Percentiles rank a stretch among this genome's conserved stretches.
Evolutionary conservation across 2,888 invertebrate genomes (phyloP).

Genomic region (Drosophila subsilvestris): DNA sequence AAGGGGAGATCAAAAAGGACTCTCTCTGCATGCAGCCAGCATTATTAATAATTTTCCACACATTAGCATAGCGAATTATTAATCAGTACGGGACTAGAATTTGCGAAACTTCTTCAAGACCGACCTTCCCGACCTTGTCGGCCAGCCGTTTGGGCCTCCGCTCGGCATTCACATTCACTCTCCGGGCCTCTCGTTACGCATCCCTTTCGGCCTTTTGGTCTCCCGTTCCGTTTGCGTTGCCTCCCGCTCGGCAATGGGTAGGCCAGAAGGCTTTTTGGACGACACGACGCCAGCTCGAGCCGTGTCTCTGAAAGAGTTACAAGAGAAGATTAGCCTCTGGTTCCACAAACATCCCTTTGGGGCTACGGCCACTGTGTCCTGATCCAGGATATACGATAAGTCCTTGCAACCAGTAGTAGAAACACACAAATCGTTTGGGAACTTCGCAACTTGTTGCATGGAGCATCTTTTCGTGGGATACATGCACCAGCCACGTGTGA

Average conservation of each 20-base stretch:
- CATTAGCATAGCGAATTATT: conserved; percentile 41
- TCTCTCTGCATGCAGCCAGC: conserved; percentile 43
- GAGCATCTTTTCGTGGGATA: conserved; percentile 1
- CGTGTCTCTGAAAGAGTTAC: background rate
- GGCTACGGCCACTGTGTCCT: background rate
- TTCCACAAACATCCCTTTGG: background rate
- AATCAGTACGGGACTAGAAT: conserved; percentile 21
- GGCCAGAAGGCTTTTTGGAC: conserved; percentile 12
- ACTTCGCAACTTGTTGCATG: background rate
- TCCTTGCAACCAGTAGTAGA: conserved; percentile 1
- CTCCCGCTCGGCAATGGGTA: conserved; percentile 8
- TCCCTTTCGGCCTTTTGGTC: conserved; percentile 14
- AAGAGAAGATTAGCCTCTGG: background rate
- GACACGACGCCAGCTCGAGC: background rate
- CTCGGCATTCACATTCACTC: background rate
- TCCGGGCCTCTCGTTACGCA: conserved; percentile 3
- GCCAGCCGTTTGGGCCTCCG: background rate
- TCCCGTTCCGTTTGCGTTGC: background rate
- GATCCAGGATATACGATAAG: conserved; percentile 11
- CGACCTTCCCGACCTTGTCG: background rate
- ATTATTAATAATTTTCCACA: conserved; percentile 42
- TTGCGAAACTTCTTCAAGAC: conserved; percentile 15
- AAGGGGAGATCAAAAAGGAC: conserved; percentile 18
- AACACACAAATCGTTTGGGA: background rate
- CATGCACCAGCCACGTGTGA: background rate